A percentile compares a stretch with the other conserved stretches of the same genome.
phyloP scores from a whole-genome alignment of 2,113 vertebrate genomes.

The Emberiza fucata region DNA sequence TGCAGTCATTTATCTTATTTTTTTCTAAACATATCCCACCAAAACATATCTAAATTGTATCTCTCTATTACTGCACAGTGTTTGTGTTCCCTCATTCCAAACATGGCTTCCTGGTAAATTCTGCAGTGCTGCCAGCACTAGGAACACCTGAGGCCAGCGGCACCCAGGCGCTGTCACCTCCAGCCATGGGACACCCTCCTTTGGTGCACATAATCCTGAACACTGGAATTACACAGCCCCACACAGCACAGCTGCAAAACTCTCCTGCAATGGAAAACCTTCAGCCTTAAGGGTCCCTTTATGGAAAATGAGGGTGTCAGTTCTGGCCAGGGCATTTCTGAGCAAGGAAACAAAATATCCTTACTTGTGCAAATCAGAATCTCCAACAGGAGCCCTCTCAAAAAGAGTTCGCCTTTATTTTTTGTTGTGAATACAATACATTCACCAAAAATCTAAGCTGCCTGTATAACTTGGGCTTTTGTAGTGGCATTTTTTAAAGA shows the following conservation, averaged over 20 bases:
- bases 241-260: background rate
- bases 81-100: background rate
- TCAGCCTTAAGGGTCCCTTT: background rate
- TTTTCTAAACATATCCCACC: background rate
- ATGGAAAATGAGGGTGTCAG: background rate
- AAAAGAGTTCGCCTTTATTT: background rate
- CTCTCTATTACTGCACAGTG: background rate
- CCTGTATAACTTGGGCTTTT: background rate
- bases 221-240: background rate
- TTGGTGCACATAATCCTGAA: background rate
- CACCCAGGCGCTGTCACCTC: background rate
- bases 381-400: background rate
- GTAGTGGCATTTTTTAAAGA: background rate
- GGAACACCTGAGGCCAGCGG: background rate
- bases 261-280: background rate
- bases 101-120: background rate
- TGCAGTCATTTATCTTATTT: background rate
- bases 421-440: background rate
- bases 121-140: background rate
- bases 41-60: background rate
- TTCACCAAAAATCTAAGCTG: background rate
- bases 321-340: background rate
- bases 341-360: background rate
- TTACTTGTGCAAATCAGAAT: background rate
- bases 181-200: rapidly evolving